Evolutionary conservation across 2,797 vertebrate species (phyloP).

Genomic region (Scyliorhinus canicula): DNA sequence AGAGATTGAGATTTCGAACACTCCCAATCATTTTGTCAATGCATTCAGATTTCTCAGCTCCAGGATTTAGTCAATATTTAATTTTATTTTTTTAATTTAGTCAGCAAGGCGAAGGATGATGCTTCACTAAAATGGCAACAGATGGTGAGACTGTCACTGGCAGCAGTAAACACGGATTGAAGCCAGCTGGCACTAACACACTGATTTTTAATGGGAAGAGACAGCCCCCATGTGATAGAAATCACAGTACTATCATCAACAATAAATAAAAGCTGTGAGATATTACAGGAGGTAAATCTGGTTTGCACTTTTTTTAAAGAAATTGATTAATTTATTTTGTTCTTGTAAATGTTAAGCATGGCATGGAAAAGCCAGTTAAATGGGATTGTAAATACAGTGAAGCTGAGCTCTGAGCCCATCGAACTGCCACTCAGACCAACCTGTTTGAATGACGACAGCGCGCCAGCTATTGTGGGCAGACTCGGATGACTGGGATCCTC

Average conservation of each 20-base stretch:
- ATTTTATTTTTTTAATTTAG: slow-evolving; percentile 30
- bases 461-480: background rate
- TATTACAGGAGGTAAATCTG: slow-evolving; percentile 36
- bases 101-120: background rate
- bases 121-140: slow-evolving; percentile 15
- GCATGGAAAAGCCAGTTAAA: background rate
- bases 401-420: too few relatives aligned
- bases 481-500: background rate
- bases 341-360: slow-evolving; percentile 22
- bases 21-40: background rate
- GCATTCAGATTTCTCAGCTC: background rate
- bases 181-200: slow-evolving; percentile 23
- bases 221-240: slow-evolving; percentile 37
- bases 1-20: background rate
- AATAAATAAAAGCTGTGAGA: slow-evolving; percentile 37
- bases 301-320: slow-evolving; percentile 36
- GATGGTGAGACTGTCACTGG: slow-evolving; percentile 28
- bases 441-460: background rate
- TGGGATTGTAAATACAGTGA: background rate
- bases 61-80: slow-evolving; percentile 20
- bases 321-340: slow-evolving; percentile 36
- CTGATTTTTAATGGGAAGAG: slow-evolving; percentile 29
- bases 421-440: background rate
- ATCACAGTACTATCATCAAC: slow-evolving; percentile 35
- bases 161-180: background rate